These are phyloP conservation scores for Heterotis niloticus DNA, from an alignment of 2,113 vertebrate genomes.

Conservation along the genomic window DNA sequence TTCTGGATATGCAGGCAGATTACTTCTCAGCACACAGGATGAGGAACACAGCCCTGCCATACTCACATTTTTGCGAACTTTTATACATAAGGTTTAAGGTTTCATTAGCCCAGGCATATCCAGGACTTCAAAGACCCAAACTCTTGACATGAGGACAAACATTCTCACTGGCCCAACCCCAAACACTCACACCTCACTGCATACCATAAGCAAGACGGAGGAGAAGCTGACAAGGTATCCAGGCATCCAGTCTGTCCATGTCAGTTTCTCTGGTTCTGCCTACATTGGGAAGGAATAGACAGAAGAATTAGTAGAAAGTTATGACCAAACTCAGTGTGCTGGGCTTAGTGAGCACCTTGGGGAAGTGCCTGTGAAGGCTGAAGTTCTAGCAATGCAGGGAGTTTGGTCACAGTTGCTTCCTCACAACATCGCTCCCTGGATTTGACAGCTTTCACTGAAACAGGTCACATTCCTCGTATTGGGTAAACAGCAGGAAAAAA, in stretches of 20 bases:
- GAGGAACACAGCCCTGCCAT: too few relatives aligned
- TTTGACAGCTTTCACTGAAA: background rate
- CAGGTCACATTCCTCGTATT: background rate
- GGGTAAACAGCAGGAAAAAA: background rate
- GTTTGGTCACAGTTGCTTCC: background rate
- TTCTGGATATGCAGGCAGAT: too few relatives aligned
- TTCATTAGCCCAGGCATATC: too few relatives aligned
- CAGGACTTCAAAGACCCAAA: too few relatives aligned
- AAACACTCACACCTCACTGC: conserved; percentile 11
- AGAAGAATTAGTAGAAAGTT: background rate
- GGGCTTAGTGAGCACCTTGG: too few relatives aligned
- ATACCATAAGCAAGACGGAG: conserved; percentile 88
- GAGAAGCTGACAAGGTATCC: conserved; percentile 85
- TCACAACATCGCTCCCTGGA: background rate
- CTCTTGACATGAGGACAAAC: background rate
- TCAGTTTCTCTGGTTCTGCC: conserved; percentile 79
- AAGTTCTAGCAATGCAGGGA: background rate
- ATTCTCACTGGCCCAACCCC: background rate
- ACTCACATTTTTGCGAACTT: too few relatives aligned
- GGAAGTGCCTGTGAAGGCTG: too few relatives aligned
- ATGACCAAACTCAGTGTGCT: background rate
- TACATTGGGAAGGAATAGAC: conserved; percentile 31
- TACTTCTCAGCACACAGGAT: too few relatives aligned
- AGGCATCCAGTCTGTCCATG: conserved; percentile 80
- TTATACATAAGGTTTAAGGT: too few relatives aligned